Conservation (phyloP, 1,140 invertebrate species). For the Leptopilina clavipes region DNA sequence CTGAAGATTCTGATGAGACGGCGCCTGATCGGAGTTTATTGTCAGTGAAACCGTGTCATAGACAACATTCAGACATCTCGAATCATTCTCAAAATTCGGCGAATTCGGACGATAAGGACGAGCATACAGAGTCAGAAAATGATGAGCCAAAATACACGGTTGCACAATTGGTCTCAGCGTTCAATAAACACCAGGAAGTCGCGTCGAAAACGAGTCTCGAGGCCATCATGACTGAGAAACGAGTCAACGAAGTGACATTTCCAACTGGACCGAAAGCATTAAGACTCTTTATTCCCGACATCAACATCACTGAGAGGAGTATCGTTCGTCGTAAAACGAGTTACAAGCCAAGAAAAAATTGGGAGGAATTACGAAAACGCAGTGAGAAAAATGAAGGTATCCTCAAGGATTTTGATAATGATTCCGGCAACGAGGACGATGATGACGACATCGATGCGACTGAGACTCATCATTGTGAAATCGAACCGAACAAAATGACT, state of each 20-base stretch:
- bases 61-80: conserved; percentile 67
- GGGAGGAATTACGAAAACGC: conserved; percentile 70
- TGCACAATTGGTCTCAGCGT: conserved; percentile 75
- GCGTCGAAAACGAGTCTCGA: conserved; percentile 74
- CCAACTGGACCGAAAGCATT: conserved; percentile 76
- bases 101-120: conserved; percentile 68
- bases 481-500: not conserved
- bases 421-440: conserved; percentile 69
- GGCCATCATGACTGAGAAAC: conserved; percentile 72
- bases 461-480: not conserved
- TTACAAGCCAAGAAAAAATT: conserved; percentile 72
- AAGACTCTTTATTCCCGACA: conserved; percentile 75
- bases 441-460: conserved; percentile 56
- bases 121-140: conserved; percentile 70
- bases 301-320: conserved; percentile 73
- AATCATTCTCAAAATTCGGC: conserved; percentile 68
- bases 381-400: conserved; percentile 72
- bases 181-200: conserved; percentile 76
- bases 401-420: conserved; percentile 61
- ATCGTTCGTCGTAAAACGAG: conserved; percentile 72
- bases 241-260: conserved; percentile 71
- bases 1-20: conserved; percentile 70
- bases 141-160: conserved; percentile 76
- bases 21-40: conserved; percentile 42
- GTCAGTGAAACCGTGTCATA: conserved; percentile 56